phyloP scores from a whole-genome alignment of 2,113 vertebrate species.

The Strix uralensis region DNA sequence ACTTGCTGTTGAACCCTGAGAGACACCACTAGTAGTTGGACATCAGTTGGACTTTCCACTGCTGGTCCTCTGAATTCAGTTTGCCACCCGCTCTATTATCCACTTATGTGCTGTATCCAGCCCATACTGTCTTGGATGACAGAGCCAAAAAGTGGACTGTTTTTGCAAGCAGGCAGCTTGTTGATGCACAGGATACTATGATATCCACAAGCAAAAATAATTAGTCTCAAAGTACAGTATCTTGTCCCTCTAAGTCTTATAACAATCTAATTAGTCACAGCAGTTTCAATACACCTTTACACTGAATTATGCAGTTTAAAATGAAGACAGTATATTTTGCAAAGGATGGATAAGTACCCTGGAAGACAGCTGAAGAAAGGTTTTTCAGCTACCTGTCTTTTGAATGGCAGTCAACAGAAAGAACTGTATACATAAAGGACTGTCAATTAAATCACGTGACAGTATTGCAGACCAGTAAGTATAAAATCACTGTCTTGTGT shows the following conservation, averaged over 20 bases:
- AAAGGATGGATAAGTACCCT: neutral
- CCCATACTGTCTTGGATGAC: neutral
- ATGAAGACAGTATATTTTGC: neutral
- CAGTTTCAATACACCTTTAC: neutral
- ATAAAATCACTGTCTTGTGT: neutral
- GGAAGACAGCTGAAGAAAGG: neutral
- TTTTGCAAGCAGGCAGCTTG: neutral
- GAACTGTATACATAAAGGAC: neutral
- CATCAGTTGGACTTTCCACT: neutral
- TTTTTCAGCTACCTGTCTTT: neutral
- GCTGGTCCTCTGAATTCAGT: neutral
- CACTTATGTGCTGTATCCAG: neutral
- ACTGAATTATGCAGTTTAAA: neutral
- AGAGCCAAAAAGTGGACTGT: neutral
- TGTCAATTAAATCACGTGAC: neutral
- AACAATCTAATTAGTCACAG: neutral
- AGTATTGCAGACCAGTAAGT: neutral
- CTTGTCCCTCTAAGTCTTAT: neutral
- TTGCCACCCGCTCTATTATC: neutral
- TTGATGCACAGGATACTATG: neutral
- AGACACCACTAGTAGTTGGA: neutral
- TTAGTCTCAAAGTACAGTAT: rapidly evolving
- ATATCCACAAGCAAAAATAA: neutral
- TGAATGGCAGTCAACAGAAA: neutral
- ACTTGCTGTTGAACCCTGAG: neutral